Conservation (phyloP, 2,113 vertebrate species). For the Planiliza haematocheilus region DNA sequence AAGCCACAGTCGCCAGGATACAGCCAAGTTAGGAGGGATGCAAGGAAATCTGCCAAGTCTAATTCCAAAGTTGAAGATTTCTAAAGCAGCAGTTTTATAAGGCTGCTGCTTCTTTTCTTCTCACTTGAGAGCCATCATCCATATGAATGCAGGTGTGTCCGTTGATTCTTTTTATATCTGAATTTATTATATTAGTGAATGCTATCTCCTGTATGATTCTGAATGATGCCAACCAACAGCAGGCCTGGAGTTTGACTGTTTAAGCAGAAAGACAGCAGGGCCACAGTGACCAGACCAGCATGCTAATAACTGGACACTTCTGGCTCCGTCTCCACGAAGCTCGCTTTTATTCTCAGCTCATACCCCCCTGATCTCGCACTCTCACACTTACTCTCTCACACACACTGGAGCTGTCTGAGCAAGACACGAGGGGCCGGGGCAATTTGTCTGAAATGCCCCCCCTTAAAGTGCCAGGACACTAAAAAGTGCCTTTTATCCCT, state of each 20-base stretch:
- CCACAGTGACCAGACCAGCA: conserved; percentile 60
- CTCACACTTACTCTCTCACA: conserved; percentile 43
- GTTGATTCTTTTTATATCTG: not conserved
- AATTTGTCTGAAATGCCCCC: conserved; percentile 55
- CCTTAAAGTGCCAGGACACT: conserved; percentile 59
- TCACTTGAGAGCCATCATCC: not conserved
- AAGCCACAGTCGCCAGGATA: conserved; percentile 45
- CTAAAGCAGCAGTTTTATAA: conserved; percentile 12
- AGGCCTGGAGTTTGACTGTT: conserved; percentile 31
- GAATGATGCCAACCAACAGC: conserved; percentile 34
- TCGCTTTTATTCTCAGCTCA: conserved; percentile 63
- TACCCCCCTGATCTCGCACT: conserved; percentile 39
- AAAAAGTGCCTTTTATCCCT: conserved; percentile 42
- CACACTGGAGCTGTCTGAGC: conserved; percentile 60
- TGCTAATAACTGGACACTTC: conserved; percentile 69
- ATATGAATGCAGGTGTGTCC: not conserved
- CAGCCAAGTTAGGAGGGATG: conserved; percentile 27
- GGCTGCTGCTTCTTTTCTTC: not conserved
- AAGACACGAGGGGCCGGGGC: conserved; percentile 58
- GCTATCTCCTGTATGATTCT: conserved; percentile 22
- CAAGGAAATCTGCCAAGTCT: conserved; percentile 38
- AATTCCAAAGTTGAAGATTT: conserved; percentile 43
- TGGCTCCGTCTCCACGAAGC: conserved; percentile 57
- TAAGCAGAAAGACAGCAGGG: conserved; percentile 39
- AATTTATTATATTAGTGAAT: conserved; percentile 24